Conservation (phyloP, 2,797 vertebrate genomes). For the Rhincodon typus region DNA sequence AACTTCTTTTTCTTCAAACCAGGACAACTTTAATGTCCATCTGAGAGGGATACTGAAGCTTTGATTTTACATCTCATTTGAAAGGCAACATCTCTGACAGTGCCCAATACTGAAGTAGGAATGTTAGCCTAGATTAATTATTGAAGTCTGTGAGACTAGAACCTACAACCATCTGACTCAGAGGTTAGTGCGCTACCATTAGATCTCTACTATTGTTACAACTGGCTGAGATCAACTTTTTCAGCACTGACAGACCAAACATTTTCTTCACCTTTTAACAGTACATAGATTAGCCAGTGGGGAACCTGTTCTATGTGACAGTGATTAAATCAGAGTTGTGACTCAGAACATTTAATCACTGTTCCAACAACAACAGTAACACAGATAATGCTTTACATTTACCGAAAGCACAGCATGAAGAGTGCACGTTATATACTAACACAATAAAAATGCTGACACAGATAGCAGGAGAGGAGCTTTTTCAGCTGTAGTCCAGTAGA, state of each 20-base stretch:
- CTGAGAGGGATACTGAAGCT: background rate
- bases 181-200: background rate
- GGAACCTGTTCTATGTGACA: background rate
- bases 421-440: background rate
- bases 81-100: background rate
- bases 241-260: background rate
- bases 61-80: background rate
- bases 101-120: background rate
- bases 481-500: background rate
- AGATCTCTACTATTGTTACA: background rate
- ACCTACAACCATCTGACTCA: background rate
- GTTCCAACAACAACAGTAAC: background rate
- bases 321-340: background rate
- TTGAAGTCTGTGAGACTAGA: background rate
- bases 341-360: background rate
- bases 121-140: background rate
- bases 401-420: background rate
- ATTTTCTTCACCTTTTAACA: background rate
- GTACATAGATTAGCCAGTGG: no score
- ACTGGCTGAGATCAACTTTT: background rate
- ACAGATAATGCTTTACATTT: background rate
- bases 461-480: background rate
- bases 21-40: background rate
- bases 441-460: background rate
- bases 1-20: background rate